phyloP scores from a whole-genome alignment of 1,140 invertebrate species.

The Parasteatoda tepidariorum region DNA sequence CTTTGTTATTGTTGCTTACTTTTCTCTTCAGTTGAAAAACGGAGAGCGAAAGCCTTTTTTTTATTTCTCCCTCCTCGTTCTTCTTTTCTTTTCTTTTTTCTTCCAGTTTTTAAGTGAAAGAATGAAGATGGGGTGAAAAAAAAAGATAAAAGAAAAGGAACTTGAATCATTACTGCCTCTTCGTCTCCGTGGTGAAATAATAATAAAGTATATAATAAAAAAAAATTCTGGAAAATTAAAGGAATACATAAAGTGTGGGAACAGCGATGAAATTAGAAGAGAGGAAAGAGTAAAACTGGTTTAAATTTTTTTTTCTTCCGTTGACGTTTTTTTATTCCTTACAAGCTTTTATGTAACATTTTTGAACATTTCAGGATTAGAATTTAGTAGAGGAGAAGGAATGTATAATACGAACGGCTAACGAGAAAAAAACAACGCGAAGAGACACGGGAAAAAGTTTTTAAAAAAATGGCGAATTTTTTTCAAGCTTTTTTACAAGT shows the following conservation, averaged over 20 bases:
- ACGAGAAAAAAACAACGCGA: constrained; percentile 54
- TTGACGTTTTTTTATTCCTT: constrained; percentile 29
- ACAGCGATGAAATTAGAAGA: constrained; percentile 57
- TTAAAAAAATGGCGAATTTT: constrained; percentile 10
- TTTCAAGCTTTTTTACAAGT: not conserved
- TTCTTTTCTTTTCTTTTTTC: constrained; percentile 11
- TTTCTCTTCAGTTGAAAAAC: constrained; percentile 17
- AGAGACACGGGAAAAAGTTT: not conserved
- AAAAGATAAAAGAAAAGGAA: constrained; percentile 3
- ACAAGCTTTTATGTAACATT: constrained; percentile 57
- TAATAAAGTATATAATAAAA: constrained; percentile 23
- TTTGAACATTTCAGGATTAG: constrained; percentile 60
- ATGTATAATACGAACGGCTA: constrained; percentile 41
- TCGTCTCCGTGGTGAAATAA: constrained; percentile 17
- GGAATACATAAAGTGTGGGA: constrained; percentile 60
- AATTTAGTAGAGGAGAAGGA: constrained; percentile 17
- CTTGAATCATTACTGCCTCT: constrained; percentile 51
- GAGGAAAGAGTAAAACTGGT: constrained; percentile 13
- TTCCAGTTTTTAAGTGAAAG: not conserved
- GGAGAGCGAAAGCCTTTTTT: constrained; percentile 42
- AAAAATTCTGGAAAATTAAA: constrained; percentile 59
- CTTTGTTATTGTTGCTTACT: constrained; percentile 61
- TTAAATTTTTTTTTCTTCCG: constrained; percentile 24
- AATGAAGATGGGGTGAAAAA: constrained; percentile 1
- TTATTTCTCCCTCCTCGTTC: not conserved